Evolutionary conservation across 2,113 vertebrate species (phyloP), one percentile per base, ranked within the genome.

Genomic region (Riparia riparia): DNA sequence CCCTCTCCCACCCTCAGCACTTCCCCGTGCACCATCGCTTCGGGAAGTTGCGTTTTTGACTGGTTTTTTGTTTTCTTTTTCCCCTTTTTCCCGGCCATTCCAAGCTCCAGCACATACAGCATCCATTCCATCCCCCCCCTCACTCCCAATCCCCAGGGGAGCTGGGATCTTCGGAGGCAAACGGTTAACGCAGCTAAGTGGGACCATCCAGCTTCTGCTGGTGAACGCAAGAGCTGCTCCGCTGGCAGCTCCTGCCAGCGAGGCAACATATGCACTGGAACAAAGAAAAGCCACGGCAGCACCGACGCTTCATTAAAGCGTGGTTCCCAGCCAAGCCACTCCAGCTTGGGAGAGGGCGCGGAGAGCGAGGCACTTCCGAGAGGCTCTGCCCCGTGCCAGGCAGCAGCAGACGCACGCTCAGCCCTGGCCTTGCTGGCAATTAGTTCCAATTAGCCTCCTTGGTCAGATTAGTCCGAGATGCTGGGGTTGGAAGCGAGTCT

Each of bases 181-280:
- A 83, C 0, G 4, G 84, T 90, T 88, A 65, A 91, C 0, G 44
- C 76, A 26, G 84, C 2, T 39, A 86, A 84, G 47, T 14, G 74
- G 87, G 90, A 65, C 68, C 92, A 86, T 90, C 80, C 94, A 86
- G 96, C 49, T 86, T 34, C 61, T 54, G 37, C 88, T 74, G 9
- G 25, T 8, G 31, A 86, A 16, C 26, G 21, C n/a, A 13, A 13
- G 95, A 87, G 91, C 93, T 42, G 91, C 95, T 96, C 94, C 90
- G 39, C 22, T 6, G 51, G 95, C 93, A 82, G 93, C 87, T 95
- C 86, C 93, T 96, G 95, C 96, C 95, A 96, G 68, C 79, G 4
- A 93, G 95, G 95, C 95, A 96, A 47, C 95, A 95, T 96, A 96
- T 92, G 95, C 92, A 90, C 92, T 95, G 96, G 95, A 96, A 97